These are phyloP conservation scores for Mormyrus proboscirostris DNA, from an alignment of 2,797 vertebrate genomes.

Conservation along the genomic window DNA sequence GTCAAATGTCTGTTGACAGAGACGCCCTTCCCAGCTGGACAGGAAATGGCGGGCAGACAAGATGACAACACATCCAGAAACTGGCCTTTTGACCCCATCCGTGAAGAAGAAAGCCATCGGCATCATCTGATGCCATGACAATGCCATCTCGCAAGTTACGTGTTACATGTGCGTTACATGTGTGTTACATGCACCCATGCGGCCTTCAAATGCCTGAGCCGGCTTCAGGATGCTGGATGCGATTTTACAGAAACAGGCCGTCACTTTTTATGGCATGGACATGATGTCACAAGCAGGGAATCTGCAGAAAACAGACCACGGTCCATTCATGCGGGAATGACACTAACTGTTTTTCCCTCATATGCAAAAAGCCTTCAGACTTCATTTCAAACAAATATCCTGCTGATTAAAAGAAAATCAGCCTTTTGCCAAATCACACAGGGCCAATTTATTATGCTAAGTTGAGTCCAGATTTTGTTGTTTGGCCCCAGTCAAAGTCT, in stretches of 20 bases:
- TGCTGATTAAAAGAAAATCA: background rate
- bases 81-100: background rate
- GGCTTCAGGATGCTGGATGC: background rate
- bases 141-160: background rate
- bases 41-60: too few relatives aligned
- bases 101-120: background rate
- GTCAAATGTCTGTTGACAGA: background rate
- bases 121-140: background rate
- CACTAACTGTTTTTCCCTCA: background rate
- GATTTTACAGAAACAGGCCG: background rate
- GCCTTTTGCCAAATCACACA: background rate
- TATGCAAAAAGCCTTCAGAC: background rate
- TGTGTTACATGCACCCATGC: background rate
- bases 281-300: background rate
- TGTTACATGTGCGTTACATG: background rate
- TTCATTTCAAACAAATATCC: background rate
- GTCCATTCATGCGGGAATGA: background rate
- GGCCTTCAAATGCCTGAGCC: too few relatives aligned
- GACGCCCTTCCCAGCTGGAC: background rate
- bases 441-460: background rate
- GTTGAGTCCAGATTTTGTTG: background rate
- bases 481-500: background rate
- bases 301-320: background rate
- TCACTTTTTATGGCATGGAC: background rate
- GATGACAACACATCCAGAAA: background rate